Percentiles rank a stretch among this genome's conserved stretches.
Evolutionary conservation across 2,888 invertebrate species (phyloP).

Genomic region (Ichneumon xanthorius): DNA sequence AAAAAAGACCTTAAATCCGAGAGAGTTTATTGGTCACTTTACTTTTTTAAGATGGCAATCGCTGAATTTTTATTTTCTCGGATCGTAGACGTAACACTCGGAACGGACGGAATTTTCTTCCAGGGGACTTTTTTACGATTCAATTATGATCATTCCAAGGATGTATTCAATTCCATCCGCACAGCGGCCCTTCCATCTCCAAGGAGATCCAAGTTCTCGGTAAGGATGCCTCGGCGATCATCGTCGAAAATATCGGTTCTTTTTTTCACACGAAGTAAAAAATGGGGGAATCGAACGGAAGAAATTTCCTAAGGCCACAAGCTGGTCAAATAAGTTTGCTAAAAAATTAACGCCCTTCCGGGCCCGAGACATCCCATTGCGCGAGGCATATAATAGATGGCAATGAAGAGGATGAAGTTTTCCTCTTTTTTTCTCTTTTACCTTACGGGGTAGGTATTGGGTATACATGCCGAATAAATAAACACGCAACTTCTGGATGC

Average conservation of each 20-base stretch:
- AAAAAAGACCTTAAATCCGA: too few relatives aligned
- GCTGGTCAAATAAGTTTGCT: slow-evolving; percentile 49
- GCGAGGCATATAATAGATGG: slow-evolving; percentile 24
- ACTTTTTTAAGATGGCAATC: too few relatives aligned
- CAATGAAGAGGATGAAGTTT: neutral
- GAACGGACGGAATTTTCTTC: too few relatives aligned
- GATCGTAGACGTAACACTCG: neutral
- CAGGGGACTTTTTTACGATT: neutral
- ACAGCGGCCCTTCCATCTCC: neutral
- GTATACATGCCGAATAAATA: slow-evolving; percentile 33
- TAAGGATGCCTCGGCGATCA: neutral
- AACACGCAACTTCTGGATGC: slow-evolving; percentile 35
- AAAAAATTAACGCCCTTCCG: slow-evolving; percentile 59
- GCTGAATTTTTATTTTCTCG: neutral
- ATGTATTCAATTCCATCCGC: neutral
- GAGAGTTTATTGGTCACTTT: too few relatives aligned
- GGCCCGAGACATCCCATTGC: slow-evolving; percentile 10
- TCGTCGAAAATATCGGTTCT: too few relatives aligned
- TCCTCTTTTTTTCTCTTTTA: neutral
- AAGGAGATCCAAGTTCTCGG: neutral
- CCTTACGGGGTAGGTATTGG: slow-evolving; percentile 10
- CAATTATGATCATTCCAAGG: neutral
- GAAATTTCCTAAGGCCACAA: slow-evolving; percentile 8
- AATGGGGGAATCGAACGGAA: slow-evolving; percentile 3
- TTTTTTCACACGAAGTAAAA: neutral